Conservation (phyloP, 2,888 invertebrate genomes). For the Eilema depressum region DNA sequence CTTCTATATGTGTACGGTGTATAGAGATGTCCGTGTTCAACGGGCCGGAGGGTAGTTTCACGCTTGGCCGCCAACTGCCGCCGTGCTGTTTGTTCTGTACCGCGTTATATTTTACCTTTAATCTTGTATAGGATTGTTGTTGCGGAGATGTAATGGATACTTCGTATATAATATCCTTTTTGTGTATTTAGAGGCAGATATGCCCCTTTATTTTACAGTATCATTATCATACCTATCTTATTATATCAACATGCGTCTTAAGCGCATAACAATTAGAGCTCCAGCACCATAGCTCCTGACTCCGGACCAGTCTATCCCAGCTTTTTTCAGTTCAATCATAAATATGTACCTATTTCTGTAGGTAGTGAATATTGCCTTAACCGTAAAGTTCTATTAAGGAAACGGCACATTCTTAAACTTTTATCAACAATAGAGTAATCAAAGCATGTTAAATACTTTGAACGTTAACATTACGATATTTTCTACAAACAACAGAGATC, state of each 20-base stretch:
- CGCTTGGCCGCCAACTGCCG: conserved; percentile 59
- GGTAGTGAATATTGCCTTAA: not conserved
- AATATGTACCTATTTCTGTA: not conserved
- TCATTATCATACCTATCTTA: not conserved
- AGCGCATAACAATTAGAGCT: not conserved
- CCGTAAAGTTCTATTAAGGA: not conserved
- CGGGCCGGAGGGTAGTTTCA: conserved; percentile 64
- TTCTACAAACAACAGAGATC: conserved; percentile 33
- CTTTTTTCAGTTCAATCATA: not conserved
- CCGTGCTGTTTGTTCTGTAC: conserved; percentile 53
- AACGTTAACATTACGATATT: conserved; percentile 17
- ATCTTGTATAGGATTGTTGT: conserved; percentile 21
- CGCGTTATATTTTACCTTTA: conserved; percentile 42
- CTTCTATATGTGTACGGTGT: conserved; percentile 18
- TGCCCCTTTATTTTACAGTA: not conserved
- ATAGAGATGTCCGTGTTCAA: conserved; percentile 65
- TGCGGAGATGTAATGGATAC: not conserved
- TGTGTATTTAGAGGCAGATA: not conserved
- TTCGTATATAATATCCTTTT: not conserved
- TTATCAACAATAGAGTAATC: conserved; percentile 30
- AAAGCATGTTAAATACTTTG: conserved; percentile 31
- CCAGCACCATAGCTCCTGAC: no score
- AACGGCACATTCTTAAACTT: conserved; percentile 8
- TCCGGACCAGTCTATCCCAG: not conserved
- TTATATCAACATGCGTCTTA: not conserved